Percentiles rank a stretch among this genome's conserved stretches.
Evolutionary conservation across 2,113 vertebrate genomes (phyloP).

Genomic region (Oncorhynchus nerka): DNA sequence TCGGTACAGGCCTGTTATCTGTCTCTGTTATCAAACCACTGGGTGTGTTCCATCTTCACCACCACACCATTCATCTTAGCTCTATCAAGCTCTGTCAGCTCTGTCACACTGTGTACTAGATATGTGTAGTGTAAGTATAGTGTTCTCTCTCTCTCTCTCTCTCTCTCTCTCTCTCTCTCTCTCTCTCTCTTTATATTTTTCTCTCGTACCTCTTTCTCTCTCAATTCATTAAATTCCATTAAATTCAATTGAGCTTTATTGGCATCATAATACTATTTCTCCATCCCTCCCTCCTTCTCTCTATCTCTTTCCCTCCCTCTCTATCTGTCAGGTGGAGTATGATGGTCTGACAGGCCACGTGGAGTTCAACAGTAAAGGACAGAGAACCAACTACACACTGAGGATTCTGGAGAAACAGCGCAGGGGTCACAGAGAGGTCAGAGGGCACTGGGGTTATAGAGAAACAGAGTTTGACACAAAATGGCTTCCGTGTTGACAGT

Average conservation of each 20-base stretch:
- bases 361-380: constrained; percentile 95
- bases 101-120: background rate
- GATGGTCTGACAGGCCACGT: constrained; percentile 89
- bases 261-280: background rate
- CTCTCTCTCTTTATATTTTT: background rate
- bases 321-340: constrained; percentile 85
- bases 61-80: constrained; percentile 56
- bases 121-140: background rate
- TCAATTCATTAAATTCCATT: background rate
- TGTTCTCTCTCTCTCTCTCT: background rate
- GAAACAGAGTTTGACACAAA: background rate
- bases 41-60: constrained; percentile 58
- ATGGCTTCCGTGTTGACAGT: too few species aligned
- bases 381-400: constrained; percentile 92
- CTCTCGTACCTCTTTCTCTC: background rate
- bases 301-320: constrained; percentile 1
- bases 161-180: background rate
- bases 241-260: background rate
- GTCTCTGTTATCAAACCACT: too few species aligned
- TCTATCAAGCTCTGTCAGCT: constrained; percentile 42
- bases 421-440: constrained; percentile 87
- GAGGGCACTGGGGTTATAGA: constrained; percentile 25
- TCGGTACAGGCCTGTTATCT: constrained; percentile 12
- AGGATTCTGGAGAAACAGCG: constrained; percentile 87
- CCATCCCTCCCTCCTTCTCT: background rate